Percentiles rank a stretch among this genome's conserved stretches.
phyloP scores from a whole-genome alignment of 2,113 vertebrate species.

The Myotis davidii region DNA sequence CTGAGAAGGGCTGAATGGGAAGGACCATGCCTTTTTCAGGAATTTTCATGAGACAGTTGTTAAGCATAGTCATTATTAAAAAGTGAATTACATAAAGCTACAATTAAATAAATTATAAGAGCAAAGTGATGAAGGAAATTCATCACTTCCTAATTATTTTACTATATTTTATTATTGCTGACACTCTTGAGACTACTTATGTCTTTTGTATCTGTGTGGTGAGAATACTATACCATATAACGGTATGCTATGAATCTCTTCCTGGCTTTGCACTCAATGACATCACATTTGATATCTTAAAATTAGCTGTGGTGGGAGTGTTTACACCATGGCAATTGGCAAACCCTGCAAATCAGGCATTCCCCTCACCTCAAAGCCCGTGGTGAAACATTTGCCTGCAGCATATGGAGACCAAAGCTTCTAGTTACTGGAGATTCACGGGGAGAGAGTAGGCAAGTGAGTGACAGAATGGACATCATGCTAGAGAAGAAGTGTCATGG shows the following conservation, averaged over 20 bases:
- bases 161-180: not conserved
- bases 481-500: not conserved
- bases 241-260: not conserved
- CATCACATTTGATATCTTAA: not conserved
- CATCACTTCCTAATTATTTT: not conserved
- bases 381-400: not conserved
- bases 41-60: not conserved
- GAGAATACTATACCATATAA: not conserved
- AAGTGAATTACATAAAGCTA: not conserved
- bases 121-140: not conserved
- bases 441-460: not conserved
- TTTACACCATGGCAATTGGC: not conserved
- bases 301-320: not conserved
- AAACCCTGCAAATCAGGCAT: not conserved
- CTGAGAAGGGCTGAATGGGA: not conserved
- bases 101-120: conserved; percentile 3
- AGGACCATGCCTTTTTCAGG: not conserved
- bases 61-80: conserved; percentile 18
- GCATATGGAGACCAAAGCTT: not conserved
- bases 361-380: not conserved
- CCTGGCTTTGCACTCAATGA: not conserved
- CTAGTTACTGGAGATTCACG: not conserved
- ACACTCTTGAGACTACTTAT: not conserved
- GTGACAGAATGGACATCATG: not conserved
- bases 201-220: not conserved